Evolutionary conservation across 2,797 vertebrate genomes (phyloP).

Genomic region (Sebastes goodei): DNA sequence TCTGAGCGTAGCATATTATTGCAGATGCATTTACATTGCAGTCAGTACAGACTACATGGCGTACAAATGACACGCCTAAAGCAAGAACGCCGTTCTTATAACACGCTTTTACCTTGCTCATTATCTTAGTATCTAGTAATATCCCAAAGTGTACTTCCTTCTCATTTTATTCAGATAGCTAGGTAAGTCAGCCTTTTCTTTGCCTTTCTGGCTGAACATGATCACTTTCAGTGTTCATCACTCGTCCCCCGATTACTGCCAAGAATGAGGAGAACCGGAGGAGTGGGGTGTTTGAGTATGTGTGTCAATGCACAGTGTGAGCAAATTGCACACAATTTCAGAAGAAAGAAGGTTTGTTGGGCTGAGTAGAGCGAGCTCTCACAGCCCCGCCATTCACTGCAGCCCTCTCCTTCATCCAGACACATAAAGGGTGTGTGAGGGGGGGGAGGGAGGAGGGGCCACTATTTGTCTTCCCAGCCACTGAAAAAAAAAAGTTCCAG

Average conservation of each 20-base stretch:
- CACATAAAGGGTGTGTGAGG: constrained; percentile 79
- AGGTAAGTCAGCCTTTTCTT: constrained; percentile 34
- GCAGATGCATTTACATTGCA: too few relatives aligned
- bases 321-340: constrained; percentile 83
- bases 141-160: not conserved
- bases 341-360: constrained; percentile 84
- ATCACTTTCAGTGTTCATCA: constrained; percentile 66
- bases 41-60: too few relatives aligned
- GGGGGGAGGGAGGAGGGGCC: constrained; percentile 44
- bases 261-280: constrained; percentile 64
- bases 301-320: constrained; percentile 70
- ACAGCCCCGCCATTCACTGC: constrained; percentile 83
- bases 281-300: constrained; percentile 51
- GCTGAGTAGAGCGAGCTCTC: constrained; percentile 80
- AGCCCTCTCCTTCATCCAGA: constrained; percentile 81
- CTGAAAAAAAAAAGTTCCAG: constrained; percentile 80
- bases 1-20: too few relatives aligned
- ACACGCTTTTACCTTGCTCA: too few relatives aligned
- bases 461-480: constrained; percentile 85
- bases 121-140: not conserved
- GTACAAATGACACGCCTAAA: too few relatives aligned
- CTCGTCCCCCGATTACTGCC: constrained; percentile 41
- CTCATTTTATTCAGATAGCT: not conserved
- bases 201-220: constrained; percentile 52
- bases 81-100: too few relatives aligned